Evolutionary conservation across 2,113 vertebrate species (phyloP), one percentile per base, ranked within the genome.

Genomic region (Peromyscus polionotus): DNA sequence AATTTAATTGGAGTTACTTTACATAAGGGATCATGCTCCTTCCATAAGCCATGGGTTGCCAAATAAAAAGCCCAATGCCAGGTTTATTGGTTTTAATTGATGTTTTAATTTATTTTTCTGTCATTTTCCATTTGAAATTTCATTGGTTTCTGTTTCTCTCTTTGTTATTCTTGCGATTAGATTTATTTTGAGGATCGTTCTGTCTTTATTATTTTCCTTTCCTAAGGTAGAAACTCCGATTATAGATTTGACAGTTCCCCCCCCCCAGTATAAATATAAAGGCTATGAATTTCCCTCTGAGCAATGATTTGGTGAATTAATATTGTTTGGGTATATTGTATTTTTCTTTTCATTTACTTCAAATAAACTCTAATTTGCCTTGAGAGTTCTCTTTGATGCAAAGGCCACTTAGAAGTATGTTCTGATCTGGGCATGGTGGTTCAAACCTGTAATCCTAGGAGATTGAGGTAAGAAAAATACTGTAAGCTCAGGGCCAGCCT

Each of bases 81-180:
- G 13, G 26, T 70, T 92, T 73, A 83, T 54, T 42, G 7, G 9
- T 87, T 96, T 84, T 94, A 81, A 81, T 91, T 81, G 20, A 19
- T 84, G 20, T 80, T 96, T 91, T 92, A 20, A 42, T 70, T 93
- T 75, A 57, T 90, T 97, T 90, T 33, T 84, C 17, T 88, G 72
- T 61, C 48, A 63, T 97, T 94, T 89, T 93, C 16, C 77, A 31
- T 90, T 96, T 94, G 67, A 92, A 94, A 88, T 94, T 89, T 95
- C 33, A 90, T 70, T 95, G 22, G 31, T 76, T 96, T 83, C 48
- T 92, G 28, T 54, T 93, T 90, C 26, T 84, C 48, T 51, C 28
- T 70, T 83, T 88, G 70, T 76, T 95, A 10, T 57, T 85, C 39
- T 63, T 31, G n/a, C 51, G 31, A 51, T 70, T 70, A 88, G 6